phyloP scores from a whole-genome alignment of 2,888 invertebrate species.

The Epistrophe grossulariae region DNA sequence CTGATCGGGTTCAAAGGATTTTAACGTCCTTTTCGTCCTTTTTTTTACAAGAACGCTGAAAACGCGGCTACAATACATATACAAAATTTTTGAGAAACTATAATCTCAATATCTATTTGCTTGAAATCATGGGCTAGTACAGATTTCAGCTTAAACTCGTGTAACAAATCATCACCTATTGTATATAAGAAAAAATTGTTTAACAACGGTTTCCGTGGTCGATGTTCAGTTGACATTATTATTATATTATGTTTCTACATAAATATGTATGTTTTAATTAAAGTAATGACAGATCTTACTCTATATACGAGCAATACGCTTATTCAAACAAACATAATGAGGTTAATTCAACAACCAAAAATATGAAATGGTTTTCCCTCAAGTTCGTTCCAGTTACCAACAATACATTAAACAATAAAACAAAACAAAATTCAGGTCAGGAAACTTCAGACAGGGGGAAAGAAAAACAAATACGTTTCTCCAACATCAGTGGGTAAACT shows the following conservation, averaged over 20 bases:
- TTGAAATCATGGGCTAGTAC: too few relatives aligned
- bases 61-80: too few relatives aligned
- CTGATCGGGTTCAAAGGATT: too few relatives aligned
- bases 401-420: conserved; percentile 7
- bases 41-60: too few relatives aligned
- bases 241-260: not conserved
- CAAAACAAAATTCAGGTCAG: conserved; percentile 7
- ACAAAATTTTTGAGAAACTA: too few relatives aligned
- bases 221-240: not conserved
- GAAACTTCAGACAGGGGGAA: conserved; percentile 12
- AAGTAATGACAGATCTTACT: not conserved
- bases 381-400: conserved; percentile 4
- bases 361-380: not conserved
- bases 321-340: conserved; percentile 1
- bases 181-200: not conserved
- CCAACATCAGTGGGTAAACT: conserved; percentile 24
- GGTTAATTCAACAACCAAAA: conserved; percentile 3
- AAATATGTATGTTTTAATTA: not conserved
- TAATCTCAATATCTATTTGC: too few relatives aligned
- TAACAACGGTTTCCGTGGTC: not conserved
- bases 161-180: too few relatives aligned
- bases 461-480: conserved; percentile 5
- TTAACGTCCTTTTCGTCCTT: too few relatives aligned
- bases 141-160: too few relatives aligned
- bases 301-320: not conserved